phyloP scores from a whole-genome alignment of 2,797 vertebrate species.

The Steatocranus sp. region DNA sequence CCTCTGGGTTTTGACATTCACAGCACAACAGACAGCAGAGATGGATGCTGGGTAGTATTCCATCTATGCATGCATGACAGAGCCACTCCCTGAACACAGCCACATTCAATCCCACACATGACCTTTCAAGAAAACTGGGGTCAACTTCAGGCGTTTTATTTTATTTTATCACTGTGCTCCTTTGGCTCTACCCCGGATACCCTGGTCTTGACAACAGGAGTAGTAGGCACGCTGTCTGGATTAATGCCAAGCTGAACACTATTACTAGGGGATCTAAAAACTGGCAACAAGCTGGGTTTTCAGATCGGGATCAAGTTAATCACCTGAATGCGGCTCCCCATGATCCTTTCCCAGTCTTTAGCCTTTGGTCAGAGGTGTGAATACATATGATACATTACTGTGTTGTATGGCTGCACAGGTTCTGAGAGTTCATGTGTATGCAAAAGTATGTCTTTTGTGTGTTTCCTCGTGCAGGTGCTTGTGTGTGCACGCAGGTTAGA shows the following conservation, averaged over 20 bases:
- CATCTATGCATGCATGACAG: slow-evolving; percentile 51
- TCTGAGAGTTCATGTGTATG: background rate
- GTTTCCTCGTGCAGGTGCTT: slow-evolving; percentile 20
- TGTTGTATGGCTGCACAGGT: background rate
- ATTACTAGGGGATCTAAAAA: slow-evolving; percentile 36
- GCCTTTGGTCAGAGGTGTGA: background rate
- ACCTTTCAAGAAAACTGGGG: slow-evolving; percentile 65
- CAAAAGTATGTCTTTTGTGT: background rate
- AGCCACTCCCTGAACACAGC: slow-evolving; percentile 25
- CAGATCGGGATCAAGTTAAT: slow-evolving; percentile 49
- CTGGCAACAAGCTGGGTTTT: slow-evolving; percentile 28
- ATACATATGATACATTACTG: background rate
- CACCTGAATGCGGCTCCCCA: background rate
- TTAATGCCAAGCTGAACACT: slow-evolving; percentile 38
- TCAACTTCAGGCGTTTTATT: slow-evolving; percentile 24
- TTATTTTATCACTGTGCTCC: background rate
- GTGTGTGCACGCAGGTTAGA: slow-evolving; percentile 43
- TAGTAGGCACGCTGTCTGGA: slow-evolving; percentile 34
- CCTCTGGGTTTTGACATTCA: slow-evolving; percentile 76
- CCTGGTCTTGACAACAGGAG: slow-evolving; percentile 3
- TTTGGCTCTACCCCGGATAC: slow-evolving; percentile 9
- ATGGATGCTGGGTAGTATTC: slow-evolving; percentile 63
- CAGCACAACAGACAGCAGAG: slow-evolving; percentile 67
- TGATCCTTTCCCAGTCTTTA: slow-evolving; percentile 7
- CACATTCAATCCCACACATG: slow-evolving; percentile 52